Evolutionary conservation across 2,888 invertebrate species (phyloP), one percentile per base, ranked within the genome.

Genomic region (Nineta flava): DNA sequence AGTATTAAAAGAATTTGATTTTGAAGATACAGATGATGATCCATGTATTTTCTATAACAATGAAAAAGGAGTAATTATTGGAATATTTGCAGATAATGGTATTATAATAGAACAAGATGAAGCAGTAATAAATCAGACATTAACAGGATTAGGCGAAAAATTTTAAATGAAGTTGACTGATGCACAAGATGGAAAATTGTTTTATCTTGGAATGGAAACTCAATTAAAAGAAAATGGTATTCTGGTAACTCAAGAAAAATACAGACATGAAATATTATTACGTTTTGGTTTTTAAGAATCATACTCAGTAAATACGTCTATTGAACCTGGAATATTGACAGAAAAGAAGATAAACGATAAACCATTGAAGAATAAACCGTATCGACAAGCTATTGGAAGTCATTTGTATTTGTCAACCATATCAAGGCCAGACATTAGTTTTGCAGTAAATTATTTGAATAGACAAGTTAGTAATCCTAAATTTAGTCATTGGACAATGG

Each of bases 371-470:
- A 9, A 4, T 1, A 44, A n/a, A 13, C 44, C 44, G 2, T 44
- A 44, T 44, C 44, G 21, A 16, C 19, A 44, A 21, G 19, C 10
- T 3, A 19, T 44, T n/a, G 12, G 19, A 44, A 17, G 21, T 2
- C 2, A n/a, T 9, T 6, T 43, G 17, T 43, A 43, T 43, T 43
- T 43, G n/a, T 12, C 53, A 12, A 58, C 55, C 7, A 57, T 59
- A 40, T 53, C 57, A 42, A 47, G 58, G 16, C 57, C 59, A 15
- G 58, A 58, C 19, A 59, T 61, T 19, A 55, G 55, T 49, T 59
- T 56, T 53, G 50, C 56, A 9, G 58, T 58, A 34, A 58, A 56
- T 49, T 56, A 57, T 52, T 38, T 57, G 26, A 26, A 7, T 26
- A 5, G 26, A 2, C 26, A 49, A 44, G 44, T 44, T 9, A 44